Conservation (phyloP, 2,113 vertebrate species). For the Cochlearius cochlearius region DNA sequence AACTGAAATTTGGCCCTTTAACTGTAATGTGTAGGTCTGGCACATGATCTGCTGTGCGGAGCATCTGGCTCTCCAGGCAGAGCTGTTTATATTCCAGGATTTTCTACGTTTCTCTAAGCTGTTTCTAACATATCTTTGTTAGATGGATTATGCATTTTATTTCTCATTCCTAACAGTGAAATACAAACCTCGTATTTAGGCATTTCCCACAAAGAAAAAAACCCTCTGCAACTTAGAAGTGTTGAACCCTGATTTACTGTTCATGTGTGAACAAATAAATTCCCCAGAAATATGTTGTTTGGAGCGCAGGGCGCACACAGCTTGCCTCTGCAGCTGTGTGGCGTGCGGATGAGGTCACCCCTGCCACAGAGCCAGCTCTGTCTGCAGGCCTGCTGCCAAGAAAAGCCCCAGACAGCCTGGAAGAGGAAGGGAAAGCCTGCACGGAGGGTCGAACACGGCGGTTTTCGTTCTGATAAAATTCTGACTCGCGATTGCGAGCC, state of each 20-base stretch:
- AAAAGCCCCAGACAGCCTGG: constrained; percentile 16
- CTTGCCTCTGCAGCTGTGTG: constrained; percentile 47
- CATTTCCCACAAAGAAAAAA: constrained; percentile 50
- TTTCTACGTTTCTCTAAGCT: not conserved
- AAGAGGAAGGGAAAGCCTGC: not conserved
- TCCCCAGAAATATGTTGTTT: constrained; percentile 16
- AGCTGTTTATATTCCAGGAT: constrained; percentile 9
- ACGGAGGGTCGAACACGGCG: not conserved
- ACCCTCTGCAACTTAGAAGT: not conserved
- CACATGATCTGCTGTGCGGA: not conserved
- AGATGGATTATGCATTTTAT: constrained; percentile 18
- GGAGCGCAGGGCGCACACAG: not conserved
- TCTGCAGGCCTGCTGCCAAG: constrained; percentile 12
- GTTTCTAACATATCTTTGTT: constrained; percentile 9
- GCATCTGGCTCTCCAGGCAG: not conserved
- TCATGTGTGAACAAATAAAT: constrained; percentile 50
- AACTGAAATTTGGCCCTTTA: not conserved
- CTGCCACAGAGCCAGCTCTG: constrained; percentile 38
- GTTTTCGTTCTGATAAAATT: constrained; percentile 11
- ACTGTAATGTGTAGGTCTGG: not conserved
- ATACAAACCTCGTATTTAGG: constrained; percentile 14
- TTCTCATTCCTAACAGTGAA: constrained; percentile 22
- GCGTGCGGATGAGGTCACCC: constrained; percentile 37
- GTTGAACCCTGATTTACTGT: constrained; percentile 25
- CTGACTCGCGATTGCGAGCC: not conserved